phyloP scores from a whole-genome alignment of 2,113 vertebrate species.

The Lepus americanus region DNA sequence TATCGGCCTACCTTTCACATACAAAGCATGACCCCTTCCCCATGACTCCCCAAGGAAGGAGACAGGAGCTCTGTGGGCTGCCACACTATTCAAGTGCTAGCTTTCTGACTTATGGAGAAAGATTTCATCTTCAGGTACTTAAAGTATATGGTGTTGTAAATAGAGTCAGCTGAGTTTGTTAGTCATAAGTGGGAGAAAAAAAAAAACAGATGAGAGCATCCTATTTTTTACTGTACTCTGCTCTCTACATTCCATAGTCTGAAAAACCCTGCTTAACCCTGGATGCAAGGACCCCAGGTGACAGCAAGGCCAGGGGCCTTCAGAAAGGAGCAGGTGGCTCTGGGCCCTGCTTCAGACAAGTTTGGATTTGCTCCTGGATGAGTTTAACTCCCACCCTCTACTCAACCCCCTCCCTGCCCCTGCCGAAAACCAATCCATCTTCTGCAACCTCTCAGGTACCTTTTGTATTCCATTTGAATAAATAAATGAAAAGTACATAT shows the following conservation, averaged over 20 bases:
- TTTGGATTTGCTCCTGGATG: neutral
- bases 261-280: neutral
- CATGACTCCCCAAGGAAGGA: neutral
- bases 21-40: neutral
- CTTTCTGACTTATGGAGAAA: slow-evolving; percentile 41
- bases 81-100: neutral
- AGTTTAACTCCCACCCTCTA: neutral
- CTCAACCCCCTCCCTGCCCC: rapidly evolving
- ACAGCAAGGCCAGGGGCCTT: neutral
- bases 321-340: neutral
- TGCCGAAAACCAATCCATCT: neutral
- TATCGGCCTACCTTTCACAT: neutral
- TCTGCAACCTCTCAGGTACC: neutral
- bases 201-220: neutral
- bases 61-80: neutral
- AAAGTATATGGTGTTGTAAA: slow-evolving; percentile 23
- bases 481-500: neutral
- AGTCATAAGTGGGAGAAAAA: slow-evolving; percentile 26
- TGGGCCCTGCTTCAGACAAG: neutral
- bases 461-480: neutral
- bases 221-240: neutral
- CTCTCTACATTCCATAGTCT: neutral
- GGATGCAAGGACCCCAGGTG: neutral
- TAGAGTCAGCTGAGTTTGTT: slow-evolving; percentile 2
- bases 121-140: neutral